phyloP scores from a whole-genome alignment of 1,140 invertebrate genomes.

The Papilio polytes region DNA sequence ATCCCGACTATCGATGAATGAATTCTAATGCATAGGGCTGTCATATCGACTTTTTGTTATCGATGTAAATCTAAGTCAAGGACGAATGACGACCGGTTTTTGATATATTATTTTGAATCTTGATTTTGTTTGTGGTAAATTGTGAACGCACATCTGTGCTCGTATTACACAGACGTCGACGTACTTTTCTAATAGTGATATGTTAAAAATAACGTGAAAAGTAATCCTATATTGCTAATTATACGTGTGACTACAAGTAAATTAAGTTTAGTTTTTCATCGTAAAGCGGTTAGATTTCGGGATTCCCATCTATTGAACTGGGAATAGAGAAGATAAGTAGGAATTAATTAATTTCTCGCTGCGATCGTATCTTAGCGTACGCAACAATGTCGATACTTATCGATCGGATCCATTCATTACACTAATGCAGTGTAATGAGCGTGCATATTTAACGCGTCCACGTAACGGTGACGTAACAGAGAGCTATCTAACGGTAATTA shows the following conservation, averaged over 20 bases:
- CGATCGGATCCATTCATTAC: conserved; percentile 15
- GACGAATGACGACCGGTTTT: neutral
- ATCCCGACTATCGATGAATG: conserved; percentile 61
- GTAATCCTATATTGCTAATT: neutral
- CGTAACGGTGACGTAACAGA: conserved; percentile 42
- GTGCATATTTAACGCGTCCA: conserved; percentile 42
- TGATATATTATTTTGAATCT: neutral
- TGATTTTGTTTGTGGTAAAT: neutral
- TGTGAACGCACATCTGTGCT: neutral
- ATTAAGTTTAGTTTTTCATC: neutral
- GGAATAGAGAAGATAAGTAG: neutral
- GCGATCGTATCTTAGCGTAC: conserved; percentile 4
- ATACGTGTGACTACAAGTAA: neutral
- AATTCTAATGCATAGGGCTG: conserved; percentile 50
- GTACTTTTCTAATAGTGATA: neutral
- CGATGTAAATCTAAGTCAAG: conserved; percentile 22
- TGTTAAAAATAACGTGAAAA: neutral
- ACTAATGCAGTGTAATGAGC: conserved; percentile 19
- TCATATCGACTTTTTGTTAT: conserved; percentile 34
- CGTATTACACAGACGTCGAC: neutral
- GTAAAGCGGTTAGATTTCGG: neutral
- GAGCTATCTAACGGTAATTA: conserved; percentile 56
- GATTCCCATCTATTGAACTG: neutral
- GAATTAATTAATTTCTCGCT: neutral
- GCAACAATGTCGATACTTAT: conserved; percentile 24